A percentile compares a stretch with the other conserved stretches of the same genome.
Evolutionary conservation across 1,140 invertebrate species (phyloP).

Genomic region (Ganaspis sp.): DNA sequence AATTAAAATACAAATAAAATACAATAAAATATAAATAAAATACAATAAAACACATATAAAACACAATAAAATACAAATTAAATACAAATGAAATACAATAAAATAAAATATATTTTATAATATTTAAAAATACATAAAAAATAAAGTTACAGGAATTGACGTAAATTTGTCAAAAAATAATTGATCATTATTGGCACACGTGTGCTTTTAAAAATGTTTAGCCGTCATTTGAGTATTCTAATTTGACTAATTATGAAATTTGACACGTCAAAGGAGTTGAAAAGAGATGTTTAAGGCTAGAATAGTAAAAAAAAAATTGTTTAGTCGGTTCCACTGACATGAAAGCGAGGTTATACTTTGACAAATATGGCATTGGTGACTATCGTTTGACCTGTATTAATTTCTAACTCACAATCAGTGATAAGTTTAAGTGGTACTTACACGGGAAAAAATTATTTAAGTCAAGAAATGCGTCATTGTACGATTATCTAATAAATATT

Average conservation of each 20-base stretch:
- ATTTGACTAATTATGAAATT: constrained; percentile 36
- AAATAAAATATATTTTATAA: too few species aligned
- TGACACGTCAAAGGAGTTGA: neutral
- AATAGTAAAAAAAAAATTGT: neutral
- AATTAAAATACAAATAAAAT: too few species aligned
- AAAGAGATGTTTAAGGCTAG: neutral
- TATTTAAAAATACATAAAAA: too few species aligned
- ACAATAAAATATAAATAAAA: too few species aligned
- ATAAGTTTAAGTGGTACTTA: constrained; percentile 46
- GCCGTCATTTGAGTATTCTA: neutral
- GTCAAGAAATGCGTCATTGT: neutral
- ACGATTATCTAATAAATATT: constrained; percentile 52
- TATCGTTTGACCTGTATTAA: constrained; percentile 46
- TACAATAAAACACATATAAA: too few species aligned
- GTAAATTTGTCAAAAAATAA: too few species aligned
- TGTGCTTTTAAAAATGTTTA: too few species aligned
- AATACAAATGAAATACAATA: too few species aligned
- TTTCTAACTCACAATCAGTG: constrained; percentile 36
- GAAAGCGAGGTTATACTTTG: neutral
- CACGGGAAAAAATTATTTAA: neutral
- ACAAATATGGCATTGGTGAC: constrained; percentile 32
- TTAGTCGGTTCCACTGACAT: constrained; percentile 28
- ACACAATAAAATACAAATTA: too few species aligned
- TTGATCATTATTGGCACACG: too few species aligned
- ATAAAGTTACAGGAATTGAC: too few species aligned